Evolutionary conservation across 2,888 invertebrate genomes (phyloP), one percentile per base, ranked within the genome.

Genomic region (Argyra leucocephala): DNA sequence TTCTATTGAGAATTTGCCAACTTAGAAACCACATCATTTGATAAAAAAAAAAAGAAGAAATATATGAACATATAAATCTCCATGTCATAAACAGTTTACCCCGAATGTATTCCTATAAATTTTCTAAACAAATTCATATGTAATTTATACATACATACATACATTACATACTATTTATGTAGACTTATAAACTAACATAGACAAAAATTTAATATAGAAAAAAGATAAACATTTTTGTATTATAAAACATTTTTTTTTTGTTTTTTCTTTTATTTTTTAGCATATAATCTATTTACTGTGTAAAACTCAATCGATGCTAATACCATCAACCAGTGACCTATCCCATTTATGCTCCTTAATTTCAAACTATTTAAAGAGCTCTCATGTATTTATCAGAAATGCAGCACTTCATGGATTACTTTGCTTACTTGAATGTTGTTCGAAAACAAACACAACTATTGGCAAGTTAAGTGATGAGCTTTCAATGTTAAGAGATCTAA

Each of bases 261-360:
- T n/a, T n/a, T 64, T 31, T 31, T 22, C 63, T 66, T n/a, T 48
- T 36, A 22, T 61, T 66, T 60, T 24, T 37, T 57, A 80, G 76
- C 74, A 80, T 70, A 77, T 80, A 69, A 78, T 79, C 70, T 80
- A 80, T 74, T 74, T 80, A 70, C 70, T 80, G 71, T 80, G 80
- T 72, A 78, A 78, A 70, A 78, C 79, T 63, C 78, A 79, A 71
- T 76, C 80, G 22, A 74, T 79, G 67, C 72, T 80, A 70, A 76
- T 80, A 70, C 80, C 80, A 64, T 75, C 79, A 65, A 71, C 73
- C 64, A 71, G 71, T 63, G 80, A 80, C 68, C 73, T 80, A 72
- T 76, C 78, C 66, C 74, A 75, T 66, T 73, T 80, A 72, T 77
- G 76, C 66, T 67, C 75, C 57, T 72, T 80, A 70, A 76, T 80